These are phyloP conservation scores for Oreamnos americanus DNA, from an alignment of 2,113 vertebrate species.

Conservation along the genomic window DNA sequence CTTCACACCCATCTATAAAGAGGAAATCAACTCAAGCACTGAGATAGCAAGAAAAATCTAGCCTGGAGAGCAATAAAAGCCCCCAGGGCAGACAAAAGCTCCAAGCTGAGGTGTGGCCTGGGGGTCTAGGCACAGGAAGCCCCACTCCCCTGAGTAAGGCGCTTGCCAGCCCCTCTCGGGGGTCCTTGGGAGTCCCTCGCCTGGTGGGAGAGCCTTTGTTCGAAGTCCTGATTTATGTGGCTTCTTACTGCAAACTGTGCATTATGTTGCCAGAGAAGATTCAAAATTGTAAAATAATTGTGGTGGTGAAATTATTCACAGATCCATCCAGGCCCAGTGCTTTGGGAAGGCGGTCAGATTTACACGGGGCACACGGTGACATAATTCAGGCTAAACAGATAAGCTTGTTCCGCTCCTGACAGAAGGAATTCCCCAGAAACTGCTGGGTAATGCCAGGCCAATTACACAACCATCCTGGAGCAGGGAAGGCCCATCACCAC, in stretches of 20 bases:
- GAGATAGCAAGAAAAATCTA: background rate
- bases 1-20: background rate
- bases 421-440: slow-evolving; percentile 69
- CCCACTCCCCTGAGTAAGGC: accelerated
- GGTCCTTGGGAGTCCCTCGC: background rate
- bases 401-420: slow-evolving; percentile 64
- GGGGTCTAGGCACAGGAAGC: background rate
- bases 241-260: slow-evolving; percentile 6
- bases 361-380: slow-evolving; percentile 65
- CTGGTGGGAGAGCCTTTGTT: slow-evolving; percentile 22
- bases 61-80: background rate
- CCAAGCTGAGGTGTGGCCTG: background rate
- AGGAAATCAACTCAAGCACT: background rate
- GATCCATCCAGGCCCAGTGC: background rate
- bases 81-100: background rate
- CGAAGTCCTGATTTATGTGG: background rate
- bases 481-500: background rate
- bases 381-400: slow-evolving; percentile 77
- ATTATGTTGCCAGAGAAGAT: slow-evolving; percentile 54
- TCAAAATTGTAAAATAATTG: slow-evolving; percentile 62
- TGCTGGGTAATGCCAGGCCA: slow-evolving; percentile 53
- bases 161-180: background rate
- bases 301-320: slow-evolving; percentile 56
- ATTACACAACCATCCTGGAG: background rate
- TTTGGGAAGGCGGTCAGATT: slow-evolving; percentile 67